phyloP scores from a whole-genome alignment of 2,113 vertebrate genomes.

The Piliocolobus tephrosceles region DNA sequence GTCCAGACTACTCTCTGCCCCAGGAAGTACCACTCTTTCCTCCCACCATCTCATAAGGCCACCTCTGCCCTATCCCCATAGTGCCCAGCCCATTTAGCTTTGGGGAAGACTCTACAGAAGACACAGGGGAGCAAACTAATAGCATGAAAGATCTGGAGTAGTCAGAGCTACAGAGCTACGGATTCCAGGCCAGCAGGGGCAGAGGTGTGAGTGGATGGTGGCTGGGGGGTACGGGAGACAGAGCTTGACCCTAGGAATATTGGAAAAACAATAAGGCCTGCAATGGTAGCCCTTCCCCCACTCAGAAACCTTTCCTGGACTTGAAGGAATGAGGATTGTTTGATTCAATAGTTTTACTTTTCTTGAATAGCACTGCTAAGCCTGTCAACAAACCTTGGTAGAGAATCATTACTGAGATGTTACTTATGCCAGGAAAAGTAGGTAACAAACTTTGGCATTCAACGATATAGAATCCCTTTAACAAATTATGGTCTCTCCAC shows the following conservation, averaged over 20 bases:
- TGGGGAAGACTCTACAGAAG: neutral
- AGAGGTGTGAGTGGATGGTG: neutral
- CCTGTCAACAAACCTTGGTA: neutral
- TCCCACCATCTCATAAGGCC: neutral
- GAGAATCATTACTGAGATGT: neutral
- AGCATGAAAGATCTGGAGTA: neutral
- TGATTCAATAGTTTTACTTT: neutral
- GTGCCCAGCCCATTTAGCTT: neutral
- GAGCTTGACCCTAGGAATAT: neutral
- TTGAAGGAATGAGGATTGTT: neutral
- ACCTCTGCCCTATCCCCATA: neutral
- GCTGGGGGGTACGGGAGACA: too few relatives aligned
- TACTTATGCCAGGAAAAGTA: neutral
- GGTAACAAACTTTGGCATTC: neutral
- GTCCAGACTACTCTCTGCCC: neutral
- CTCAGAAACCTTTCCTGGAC: neutral
- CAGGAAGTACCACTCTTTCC: neutral
- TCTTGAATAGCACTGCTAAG: neutral
- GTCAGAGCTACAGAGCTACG: neutral
- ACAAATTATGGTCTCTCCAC: neutral
- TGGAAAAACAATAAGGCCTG: neutral
- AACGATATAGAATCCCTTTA: neutral
- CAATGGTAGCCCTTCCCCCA: too few relatives aligned
- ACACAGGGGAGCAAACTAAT: neutral
- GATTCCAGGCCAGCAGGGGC: neutral